These are phyloP conservation scores for Syngnathus typhle DNA, from an alignment of 2,113 vertebrate species.

Conservation along the genomic window DNA sequence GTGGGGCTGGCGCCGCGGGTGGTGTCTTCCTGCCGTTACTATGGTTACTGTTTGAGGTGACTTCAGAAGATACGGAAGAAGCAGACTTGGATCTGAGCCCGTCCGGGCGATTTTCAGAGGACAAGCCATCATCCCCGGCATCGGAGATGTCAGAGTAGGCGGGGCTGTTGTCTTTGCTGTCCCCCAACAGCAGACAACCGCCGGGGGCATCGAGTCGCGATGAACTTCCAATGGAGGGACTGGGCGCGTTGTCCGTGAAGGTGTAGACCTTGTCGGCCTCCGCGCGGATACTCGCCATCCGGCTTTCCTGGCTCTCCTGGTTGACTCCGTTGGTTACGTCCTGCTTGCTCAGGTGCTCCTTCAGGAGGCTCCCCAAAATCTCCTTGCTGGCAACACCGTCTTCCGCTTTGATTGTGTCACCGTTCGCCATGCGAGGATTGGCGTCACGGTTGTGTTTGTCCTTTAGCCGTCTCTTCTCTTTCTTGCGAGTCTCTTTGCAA, in stretches of 20 bases:
- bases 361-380: constrained; percentile 86
- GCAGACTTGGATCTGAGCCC: constrained; percentile 81
- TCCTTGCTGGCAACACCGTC: constrained; percentile 79
- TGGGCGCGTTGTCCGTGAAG: constrained; percentile 96
- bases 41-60: constrained; percentile 75
- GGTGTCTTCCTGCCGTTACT: constrained; percentile 76
- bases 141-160: constrained; percentile 98
- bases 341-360: constrained; percentile 91
- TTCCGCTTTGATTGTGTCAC: constrained; percentile 81
- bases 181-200: constrained; percentile 77
- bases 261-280: constrained; percentile 99
- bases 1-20: constrained; percentile 64
- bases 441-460: constrained; percentile 87
- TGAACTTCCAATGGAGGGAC: constrained; percentile 92
- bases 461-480: constrained; percentile 91
- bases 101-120: constrained; percentile 83
- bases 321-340: constrained; percentile 82
- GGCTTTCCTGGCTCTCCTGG: constrained; percentile 85
- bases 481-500: constrained; percentile 93
- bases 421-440: constrained; percentile 71
- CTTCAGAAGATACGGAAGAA: constrained; percentile 79
- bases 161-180: constrained; percentile 92
- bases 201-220: constrained; percentile 79
- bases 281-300: constrained; percentile 96
- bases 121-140: constrained; percentile 89